Evolutionary conservation across 1,140 invertebrate species (phyloP).

Genomic region (Zaprionus ghesquierei): DNA sequence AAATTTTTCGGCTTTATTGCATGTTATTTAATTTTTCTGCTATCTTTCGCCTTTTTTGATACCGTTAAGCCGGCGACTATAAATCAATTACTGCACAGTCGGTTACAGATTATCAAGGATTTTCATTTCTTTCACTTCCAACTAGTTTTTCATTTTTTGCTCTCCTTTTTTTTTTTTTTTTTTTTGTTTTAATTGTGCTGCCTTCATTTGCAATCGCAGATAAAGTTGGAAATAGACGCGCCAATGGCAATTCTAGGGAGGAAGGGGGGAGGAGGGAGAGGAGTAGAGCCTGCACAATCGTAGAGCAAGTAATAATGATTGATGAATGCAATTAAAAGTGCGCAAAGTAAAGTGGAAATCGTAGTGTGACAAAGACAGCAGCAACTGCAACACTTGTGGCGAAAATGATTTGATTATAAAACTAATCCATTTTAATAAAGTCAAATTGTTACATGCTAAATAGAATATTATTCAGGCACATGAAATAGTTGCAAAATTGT

Average conservation of each 20-base stretch:
- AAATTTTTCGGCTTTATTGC: slow-evolving; percentile 28
- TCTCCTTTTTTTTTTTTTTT: slow-evolving; percentile 16
- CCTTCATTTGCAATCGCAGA: slow-evolving; percentile 38
- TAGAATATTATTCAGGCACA: too few relatives aligned
- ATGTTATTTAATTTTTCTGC: slow-evolving; percentile 59
- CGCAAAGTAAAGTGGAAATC: neutral
- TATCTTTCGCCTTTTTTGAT: neutral
- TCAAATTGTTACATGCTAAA: too few relatives aligned
- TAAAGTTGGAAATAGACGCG: slow-evolving; percentile 29
- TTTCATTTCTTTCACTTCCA: slow-evolving; percentile 30
- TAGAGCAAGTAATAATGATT: slow-evolving; percentile 54
- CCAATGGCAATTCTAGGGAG: slow-evolving; percentile 20
- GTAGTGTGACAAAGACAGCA: neutral
- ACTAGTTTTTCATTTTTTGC: neutral
- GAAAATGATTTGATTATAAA: too few relatives aligned
- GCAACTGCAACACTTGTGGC: neutral
- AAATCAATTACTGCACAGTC: slow-evolving; percentile 69
- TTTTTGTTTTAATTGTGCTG: slow-evolving; percentile 21
- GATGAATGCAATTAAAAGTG: slow-evolving; percentile 70
- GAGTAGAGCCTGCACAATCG: neutral
- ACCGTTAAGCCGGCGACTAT: slow-evolving; percentile 52
- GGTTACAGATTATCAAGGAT: slow-evolving; percentile 54
- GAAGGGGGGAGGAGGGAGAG: neutral
- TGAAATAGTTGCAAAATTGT: too few relatives aligned
- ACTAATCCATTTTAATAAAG: too few relatives aligned